phyloP scores from a whole-genome alignment of 2,797 vertebrate genomes.

The Limosa lapponica region DNA sequence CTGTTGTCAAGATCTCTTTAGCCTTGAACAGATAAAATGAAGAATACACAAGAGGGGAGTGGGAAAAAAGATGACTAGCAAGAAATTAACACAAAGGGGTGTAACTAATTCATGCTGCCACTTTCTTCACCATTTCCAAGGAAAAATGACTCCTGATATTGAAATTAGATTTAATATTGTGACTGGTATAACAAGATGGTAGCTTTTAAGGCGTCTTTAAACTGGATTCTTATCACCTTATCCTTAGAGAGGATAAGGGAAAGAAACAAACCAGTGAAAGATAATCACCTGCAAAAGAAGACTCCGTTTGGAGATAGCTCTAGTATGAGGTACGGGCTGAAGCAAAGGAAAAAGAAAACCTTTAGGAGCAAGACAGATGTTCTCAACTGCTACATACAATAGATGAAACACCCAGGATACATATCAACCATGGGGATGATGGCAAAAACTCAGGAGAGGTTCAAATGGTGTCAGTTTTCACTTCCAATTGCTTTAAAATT shows the following conservation, averaged over 20 bases:
- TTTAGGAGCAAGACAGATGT: neutral
- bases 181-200: neutral
- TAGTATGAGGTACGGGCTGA: neutral
- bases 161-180: neutral
- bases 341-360: neutral
- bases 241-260: neutral
- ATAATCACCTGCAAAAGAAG: neutral
- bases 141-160: neutral
- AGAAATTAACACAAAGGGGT: neutral
- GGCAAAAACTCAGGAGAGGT: neutral
- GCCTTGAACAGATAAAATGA: neutral
- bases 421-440: neutral
- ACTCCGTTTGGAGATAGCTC: neutral
- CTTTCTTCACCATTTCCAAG: neutral
- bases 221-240: neutral
- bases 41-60: neutral
- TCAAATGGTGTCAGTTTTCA: neutral
- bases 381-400: neutral
- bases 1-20: neutral
- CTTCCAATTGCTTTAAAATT: neutral
- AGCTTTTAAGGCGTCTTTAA: neutral
- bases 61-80: neutral
- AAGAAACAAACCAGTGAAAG: neutral
- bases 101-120: neutral
- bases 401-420: neutral